Base-by-base conservation (phyloP, 2,888 invertebrate species). In the Theodoxus fluviatilis region DNA sequence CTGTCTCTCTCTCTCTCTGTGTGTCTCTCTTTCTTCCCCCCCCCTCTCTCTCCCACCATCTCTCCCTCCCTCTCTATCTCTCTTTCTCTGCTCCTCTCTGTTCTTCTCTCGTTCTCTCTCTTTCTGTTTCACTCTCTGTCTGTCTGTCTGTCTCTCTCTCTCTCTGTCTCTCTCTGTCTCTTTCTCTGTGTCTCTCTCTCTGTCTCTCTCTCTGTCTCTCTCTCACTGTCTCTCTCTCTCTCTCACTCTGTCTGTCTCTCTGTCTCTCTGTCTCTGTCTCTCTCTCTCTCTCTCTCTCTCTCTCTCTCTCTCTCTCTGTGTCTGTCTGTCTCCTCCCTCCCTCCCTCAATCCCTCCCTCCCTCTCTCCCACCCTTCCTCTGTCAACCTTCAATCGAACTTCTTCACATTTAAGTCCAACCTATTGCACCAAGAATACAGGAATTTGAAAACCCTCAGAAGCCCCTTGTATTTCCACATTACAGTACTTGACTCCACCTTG, bases 161-260 rank as follows among this genome's bases (percentile, higher is more conserved):
- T 12, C 65, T 65, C 2, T 40, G 9, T 65, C 4, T 43, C 9
- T 65, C 12, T 65, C 40, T 65, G 25, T 65, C 47, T 65, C 9
- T 65, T 47, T 65, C 9, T 65, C 65, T 65, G 2, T 65, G 43
- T 65, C 12, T 43, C 47, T 43, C 12, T 40, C 65, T 65, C 28
- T 43, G 22, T 43, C 22, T 37, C 38, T 37, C n/a, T 25, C 47
- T 18, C n/a, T 43, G n/a, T 65, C 22, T 28, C 38, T 3, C 6
- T 40, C 43, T 12, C 22, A 43, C 31, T 47, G 4, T 18, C 33
- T n/a, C n/a, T 33, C 33, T 33, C 33, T n/a, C 33, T 33, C n/a
- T 9, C 33, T 31, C 25, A 15, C 33, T 15, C 9, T 31, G 12
- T 61, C 33, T 31, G n/a, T 61, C 31, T 28, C 61, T 31, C 25